Base-by-base conservation (phyloP, 2,797 vertebrate genomes). In the Gymnopithys bicolor region DNA sequence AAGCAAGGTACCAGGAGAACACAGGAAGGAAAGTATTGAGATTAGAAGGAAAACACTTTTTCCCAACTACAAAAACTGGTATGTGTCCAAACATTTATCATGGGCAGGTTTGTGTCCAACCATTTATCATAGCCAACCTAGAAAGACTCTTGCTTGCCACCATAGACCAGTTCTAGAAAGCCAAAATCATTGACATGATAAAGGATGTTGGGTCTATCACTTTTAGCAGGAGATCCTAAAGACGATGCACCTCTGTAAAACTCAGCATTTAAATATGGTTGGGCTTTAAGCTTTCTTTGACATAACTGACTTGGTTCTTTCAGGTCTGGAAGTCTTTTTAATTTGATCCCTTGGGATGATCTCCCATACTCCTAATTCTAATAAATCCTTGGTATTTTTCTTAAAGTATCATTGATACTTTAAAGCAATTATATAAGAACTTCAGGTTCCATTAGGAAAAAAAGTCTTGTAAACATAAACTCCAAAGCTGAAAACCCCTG, bases 401-500 rank as follows among this genome's bases (percentile, higher is more conserved):
- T 14, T 37, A 13, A 52, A 67, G 16, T 27, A 24, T 11, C 25
- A 19, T 2, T 4, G 1, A 45, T 64, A 45, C 62, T 53, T 84
- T 75, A 7, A 27, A 46, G 24, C 21, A 27, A 39, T 46, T 28
- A 32, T 17, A 30, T 2, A 6, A 77, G 11, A 45, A 58, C 11
- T 43, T 71, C 49, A 89, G 22, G 9, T 4, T 80, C 48, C 19
- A 13, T 74, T 70, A 74, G 30, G 56, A 64, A 79, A 43, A 43
- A 46, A 87, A 30, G 4, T 7, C 15, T 43, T 59, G 17, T 11
- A 63, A 95, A 71, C 5, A 49, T 21, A 49, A 89, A 58, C 3
- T 25, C 22, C 32, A 19, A 63, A 37, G 8, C 3, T 23, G 13
- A 7, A 64, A 75, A 51, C 0, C 0, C 2, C 9, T 76, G 15